These are phyloP conservation scores for Actinopyga echinites DNA, from an alignment of 53 echinoderm and acorn worm genomes.

Conservation along the genomic window DNA sequence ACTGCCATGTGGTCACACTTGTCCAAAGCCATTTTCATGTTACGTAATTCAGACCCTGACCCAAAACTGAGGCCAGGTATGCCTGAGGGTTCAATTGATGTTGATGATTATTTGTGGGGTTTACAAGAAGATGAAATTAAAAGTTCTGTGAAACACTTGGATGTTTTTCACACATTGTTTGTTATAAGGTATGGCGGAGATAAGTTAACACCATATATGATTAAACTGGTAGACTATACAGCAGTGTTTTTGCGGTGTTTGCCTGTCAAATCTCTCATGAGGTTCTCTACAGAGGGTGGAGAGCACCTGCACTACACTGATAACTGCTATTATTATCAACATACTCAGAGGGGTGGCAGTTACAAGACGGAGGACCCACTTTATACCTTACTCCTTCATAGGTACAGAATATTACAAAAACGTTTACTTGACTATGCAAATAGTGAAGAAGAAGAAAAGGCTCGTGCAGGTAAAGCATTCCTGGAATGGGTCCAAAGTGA, in stretches of 20 bases:
- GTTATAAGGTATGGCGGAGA: background rate
- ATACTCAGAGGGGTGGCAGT: background rate
- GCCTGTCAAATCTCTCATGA: background rate
- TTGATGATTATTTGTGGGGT: background rate
- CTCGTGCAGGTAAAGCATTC: too few relatives aligned
- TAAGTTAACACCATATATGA: background rate
- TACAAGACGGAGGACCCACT: background rate
- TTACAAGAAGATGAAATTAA: background rate
- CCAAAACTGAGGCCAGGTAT: background rate
- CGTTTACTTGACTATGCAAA: too few relatives aligned
- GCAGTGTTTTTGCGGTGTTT: background rate
- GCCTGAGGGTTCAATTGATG: background rate
- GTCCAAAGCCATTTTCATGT: background rate
- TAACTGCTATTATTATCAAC: background rate
- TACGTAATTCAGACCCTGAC: background rate
- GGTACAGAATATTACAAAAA: background rate
- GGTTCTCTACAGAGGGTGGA: constrained; percentile 34
- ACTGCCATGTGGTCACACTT: background rate
- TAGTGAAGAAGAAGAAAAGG: too few relatives aligned
- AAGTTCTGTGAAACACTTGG: background rate
- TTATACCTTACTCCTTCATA: background rate
- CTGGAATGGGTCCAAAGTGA: too few relatives aligned
- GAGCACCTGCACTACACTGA: constrained; percentile 9
- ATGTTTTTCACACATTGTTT: background rate
- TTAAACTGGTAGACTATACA: background rate